Evolutionary conservation across 2,888 invertebrate species (phyloP).

Genomic region (Cantharis lateralis): DNA sequence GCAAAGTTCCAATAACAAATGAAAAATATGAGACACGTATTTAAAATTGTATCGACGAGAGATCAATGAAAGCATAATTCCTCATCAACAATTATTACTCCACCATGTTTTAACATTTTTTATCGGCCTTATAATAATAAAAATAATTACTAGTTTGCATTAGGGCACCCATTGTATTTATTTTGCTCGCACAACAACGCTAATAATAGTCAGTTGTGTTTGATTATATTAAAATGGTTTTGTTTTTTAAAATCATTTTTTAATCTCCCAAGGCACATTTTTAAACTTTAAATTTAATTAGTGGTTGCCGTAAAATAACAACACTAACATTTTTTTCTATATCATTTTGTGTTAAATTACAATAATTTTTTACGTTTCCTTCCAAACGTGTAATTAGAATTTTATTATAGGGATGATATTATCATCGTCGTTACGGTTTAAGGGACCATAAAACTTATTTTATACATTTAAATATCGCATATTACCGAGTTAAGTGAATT

Average conservation of each 20-base stretch:
- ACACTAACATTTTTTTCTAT: background rate
- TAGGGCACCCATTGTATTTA: background rate
- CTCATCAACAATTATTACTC: conserved; percentile 1
- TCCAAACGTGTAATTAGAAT: background rate
- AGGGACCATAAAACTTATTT: background rate
- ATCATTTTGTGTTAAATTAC: background rate
- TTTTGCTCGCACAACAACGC: background rate
- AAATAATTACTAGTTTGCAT: background rate
- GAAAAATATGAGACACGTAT: conserved; percentile 14
- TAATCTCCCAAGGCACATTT: conserved; percentile 1
- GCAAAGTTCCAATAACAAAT: conserved; percentile 11
- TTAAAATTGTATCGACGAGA: conserved; percentile 9
- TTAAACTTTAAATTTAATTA: conserved; percentile 10
- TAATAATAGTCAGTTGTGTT: background rate
- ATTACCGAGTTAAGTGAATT: background rate
- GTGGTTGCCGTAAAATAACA: conserved; percentile 2
- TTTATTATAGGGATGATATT: background rate
- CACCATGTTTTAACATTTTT: background rate
- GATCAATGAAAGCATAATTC: background rate
- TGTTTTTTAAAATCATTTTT: background rate
- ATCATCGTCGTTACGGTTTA: background rate
- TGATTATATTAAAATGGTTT: conserved; percentile 1
- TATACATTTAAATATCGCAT: background rate
- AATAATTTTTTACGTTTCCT: background rate
- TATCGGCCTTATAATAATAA: background rate